Base-by-base conservation (phyloP, 2,888 invertebrate species). In the Cryptophagus acutangulus region DNA sequence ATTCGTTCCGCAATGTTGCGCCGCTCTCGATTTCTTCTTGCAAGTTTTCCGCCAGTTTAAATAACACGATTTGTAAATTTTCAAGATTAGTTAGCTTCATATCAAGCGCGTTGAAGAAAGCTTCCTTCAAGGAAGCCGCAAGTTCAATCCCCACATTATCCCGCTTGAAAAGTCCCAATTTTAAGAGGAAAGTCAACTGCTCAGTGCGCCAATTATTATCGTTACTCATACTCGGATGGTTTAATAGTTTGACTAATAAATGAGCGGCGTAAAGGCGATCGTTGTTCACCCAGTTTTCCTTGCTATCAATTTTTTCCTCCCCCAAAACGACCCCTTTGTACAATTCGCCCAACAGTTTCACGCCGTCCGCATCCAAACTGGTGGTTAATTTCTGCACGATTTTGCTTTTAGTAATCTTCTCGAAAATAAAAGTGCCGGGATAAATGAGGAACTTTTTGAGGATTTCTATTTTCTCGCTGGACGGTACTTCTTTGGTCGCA, bases 371-470 rank as follows among this genome's bases (percentile, higher is more conserved):
- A 43, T 76, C 74, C 41, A 86, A 69, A 61, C 74, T 76, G 1
- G 72, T 69, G n/a, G 78, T 78, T 6, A 84, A 72, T 36, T 78
- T 74, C 59, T 81, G 82, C 0, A 84, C 67, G 31, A 84, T 62
- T 53, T 77, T 79, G 9, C 77, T 77, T 8, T 78, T 77, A 13
- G 84, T 83, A 17, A 79, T 77, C 67, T 84, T 84, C 56, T 85
- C 84, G 46, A 87, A 81, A 65, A 81, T 79, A 44, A 87, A 76
- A 55, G 80, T 79, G 2, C 86, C 85, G 1, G 85, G 84, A 59
- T 77, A 71, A 30, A 84, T 73, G 6, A 85, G 69, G 1, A 87
- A 63, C 54, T 78, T 81, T 40, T 78, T 77, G 24, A 87, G 62
- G 2, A 79, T 72, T 5, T 71, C 69, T 1, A 84, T 69, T 62